phyloP scores from a whole-genome alignment of 2,797 vertebrate species.

The Phoeniculus purpureus region DNA sequence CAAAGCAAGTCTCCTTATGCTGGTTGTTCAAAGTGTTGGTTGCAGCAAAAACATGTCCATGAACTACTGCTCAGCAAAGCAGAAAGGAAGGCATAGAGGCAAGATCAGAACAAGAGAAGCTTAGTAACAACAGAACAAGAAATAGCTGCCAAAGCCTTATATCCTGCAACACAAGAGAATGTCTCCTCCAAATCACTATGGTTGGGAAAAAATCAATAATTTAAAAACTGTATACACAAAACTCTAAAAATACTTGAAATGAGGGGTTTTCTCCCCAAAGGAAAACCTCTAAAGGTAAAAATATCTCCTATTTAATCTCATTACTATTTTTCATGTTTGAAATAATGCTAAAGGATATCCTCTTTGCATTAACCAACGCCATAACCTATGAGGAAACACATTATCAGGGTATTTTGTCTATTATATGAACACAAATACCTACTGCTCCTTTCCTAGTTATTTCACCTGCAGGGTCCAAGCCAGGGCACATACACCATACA shows the following conservation, averaged over 20 bases:
- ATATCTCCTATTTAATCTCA: background rate
- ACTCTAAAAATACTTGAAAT: background rate
- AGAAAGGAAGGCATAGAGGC: background rate
- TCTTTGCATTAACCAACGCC: background rate
- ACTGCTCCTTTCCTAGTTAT: background rate
- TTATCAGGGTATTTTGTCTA: background rate
- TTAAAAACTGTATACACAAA: background rate
- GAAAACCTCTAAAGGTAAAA: background rate
- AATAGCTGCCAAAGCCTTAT: background rate
- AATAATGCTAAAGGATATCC: background rate
- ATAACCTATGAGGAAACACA: background rate
- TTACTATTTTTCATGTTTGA: background rate
- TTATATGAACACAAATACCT: rapidly evolving
- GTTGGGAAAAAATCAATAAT: background rate
- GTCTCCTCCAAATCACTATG: background rate
- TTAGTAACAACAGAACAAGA: background rate
- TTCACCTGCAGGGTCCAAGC: background rate
- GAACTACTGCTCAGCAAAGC: background rate
- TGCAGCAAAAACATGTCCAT: background rate
- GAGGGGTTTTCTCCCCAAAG: background rate
- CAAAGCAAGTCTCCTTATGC: background rate
- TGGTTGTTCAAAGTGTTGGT: background rate
- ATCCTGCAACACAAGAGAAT: background rate
- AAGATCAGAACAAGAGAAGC: background rate
- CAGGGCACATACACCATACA: rapidly evolving